Evolutionary conservation across 2,797 vertebrate genomes (phyloP), one percentile per base, ranked within the genome.

Genomic region (Urophycis tenuis): DNA sequence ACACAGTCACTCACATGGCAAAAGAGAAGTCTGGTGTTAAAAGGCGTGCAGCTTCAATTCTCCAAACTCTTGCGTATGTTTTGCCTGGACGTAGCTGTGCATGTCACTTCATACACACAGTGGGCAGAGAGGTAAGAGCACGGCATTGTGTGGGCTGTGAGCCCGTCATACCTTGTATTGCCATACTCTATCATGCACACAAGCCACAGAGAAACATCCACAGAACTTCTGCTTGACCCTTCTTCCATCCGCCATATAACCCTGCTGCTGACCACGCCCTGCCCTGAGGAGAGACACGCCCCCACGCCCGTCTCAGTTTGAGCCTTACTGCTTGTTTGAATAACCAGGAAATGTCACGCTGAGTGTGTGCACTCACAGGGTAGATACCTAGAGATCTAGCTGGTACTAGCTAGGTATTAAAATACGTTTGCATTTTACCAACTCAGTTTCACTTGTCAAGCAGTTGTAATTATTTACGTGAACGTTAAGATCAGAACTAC

Each of bases 91-190:
- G 70, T 60, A 29, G 39, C 67, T 78, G 25, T 35, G 82, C 79
- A 80, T 82, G 82, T 75, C 10, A 76, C 32, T 72, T 15, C 71
- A 32, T 72, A 75, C 74, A 67, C 9, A 73, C 53, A 41, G 73
- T 64, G 78, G 67, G 70, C 77, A 74, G 84, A 77, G 19, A 15
- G 89, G 91, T 93, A 89, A 93, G 91, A 85, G 64, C 79, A 88
- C 60, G 60, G 92, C 91, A 93, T 93, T 75, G 67, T 91, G 90
- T 88, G 69, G 4, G 53, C 36, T 74, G 74, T 72, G 34, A 71
- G 80, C 74, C 25, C 81, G 73, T 75, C 78, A 72, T 81, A 25
- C 83, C 81, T 80, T 75, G 82, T 76, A n/a, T 29, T 67, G 60
- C 60, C 25, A 67, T 81, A 60, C 72, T 84, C 41, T 80, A 41